phyloP scores from a whole-genome alignment of 2,888 invertebrate genomes.

The Polyommatus icarus region DNA sequence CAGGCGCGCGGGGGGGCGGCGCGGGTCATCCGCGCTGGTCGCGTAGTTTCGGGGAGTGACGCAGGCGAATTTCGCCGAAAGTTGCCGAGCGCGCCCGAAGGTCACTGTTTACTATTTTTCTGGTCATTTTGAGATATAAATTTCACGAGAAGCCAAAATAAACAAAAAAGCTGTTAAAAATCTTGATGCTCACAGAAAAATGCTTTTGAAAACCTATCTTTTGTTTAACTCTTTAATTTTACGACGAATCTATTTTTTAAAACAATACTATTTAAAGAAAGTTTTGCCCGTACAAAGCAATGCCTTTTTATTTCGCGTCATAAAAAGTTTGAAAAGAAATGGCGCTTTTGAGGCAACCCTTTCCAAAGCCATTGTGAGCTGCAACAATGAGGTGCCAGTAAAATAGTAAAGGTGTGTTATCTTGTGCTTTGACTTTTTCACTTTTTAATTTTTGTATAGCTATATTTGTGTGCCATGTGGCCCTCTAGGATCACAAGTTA shows the following conservation, averaged over 20 bases:
- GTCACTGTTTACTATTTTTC: slow-evolving; percentile 18
- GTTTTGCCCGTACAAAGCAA: not conserved
- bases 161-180: not conserved
- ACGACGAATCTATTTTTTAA: slow-evolving; percentile 8
- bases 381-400: not conserved
- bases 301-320: not conserved
- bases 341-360: slow-evolving; percentile 15
- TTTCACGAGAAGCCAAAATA: not conserved
- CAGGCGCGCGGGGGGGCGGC: slow-evolving; percentile 44
- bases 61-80: slow-evolving; percentile 57
- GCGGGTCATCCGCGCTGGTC: slow-evolving; percentile 43
- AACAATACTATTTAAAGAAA: slow-evolving; percentile 12
- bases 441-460: not conserved
- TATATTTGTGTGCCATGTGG: not conserved
- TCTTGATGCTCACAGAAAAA: not conserved
- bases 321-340: slow-evolving; percentile 18
- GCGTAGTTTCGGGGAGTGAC: slow-evolving; percentile 16
- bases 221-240: not conserved
- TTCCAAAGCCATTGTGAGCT: not conserved
- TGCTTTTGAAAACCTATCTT: not conserved
- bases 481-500: not conserved
- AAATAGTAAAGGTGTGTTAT: not conserved
- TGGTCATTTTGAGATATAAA: not conserved
- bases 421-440: not conserved
- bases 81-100: slow-evolving; percentile 44